Conservation (phyloP, 2,888 invertebrate genomes). For the Aleiodes leptofemur region DNA sequence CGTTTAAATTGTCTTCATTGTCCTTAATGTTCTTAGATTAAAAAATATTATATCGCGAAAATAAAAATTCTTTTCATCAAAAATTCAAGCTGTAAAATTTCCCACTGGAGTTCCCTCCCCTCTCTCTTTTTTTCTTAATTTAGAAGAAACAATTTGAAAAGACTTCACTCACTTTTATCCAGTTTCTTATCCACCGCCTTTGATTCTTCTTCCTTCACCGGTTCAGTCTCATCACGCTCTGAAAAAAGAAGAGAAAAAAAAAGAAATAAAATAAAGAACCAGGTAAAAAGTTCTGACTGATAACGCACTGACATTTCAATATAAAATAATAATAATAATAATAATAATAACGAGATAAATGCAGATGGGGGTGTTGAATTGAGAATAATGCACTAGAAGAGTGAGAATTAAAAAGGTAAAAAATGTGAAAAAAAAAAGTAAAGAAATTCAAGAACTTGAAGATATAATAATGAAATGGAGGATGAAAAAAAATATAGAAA, state of each 20-base stretch:
- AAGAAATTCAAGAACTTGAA: not conserved
- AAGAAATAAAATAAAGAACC: conserved; percentile 3
- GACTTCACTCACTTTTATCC: conserved; percentile 62
- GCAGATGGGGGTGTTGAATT: not conserved
- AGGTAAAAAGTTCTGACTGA: conserved; percentile 9
- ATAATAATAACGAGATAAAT: conserved; percentile 1
- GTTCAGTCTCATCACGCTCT: conserved; percentile 61
- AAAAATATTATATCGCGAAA: too few relatives aligned
- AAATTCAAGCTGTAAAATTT: too few relatives aligned
- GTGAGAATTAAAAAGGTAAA: not conserved
- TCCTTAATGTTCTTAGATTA: too few relatives aligned
- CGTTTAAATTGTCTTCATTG: too few relatives aligned
- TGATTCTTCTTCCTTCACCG: conserved; percentile 60
- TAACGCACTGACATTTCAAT: not conserved
- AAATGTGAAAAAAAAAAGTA: not conserved
- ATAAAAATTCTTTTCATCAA: too few relatives aligned
- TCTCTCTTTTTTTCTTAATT: too few relatives aligned
- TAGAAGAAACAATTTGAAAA: not conserved
- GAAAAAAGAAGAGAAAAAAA: conserved; percentile 53
- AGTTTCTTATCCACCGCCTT: conserved; percentile 62
- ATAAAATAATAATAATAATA: not conserved
- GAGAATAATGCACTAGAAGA: not conserved
- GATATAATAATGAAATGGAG: not conserved
- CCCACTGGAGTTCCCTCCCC: too few relatives aligned
- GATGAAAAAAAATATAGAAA: not conserved